Percentiles rank a stretch among this genome's conserved stretches.
Evolutionary conservation across 1,140 invertebrate genomes (phyloP).

Genomic region (Trachymyrmex septentrionalis): DNA sequence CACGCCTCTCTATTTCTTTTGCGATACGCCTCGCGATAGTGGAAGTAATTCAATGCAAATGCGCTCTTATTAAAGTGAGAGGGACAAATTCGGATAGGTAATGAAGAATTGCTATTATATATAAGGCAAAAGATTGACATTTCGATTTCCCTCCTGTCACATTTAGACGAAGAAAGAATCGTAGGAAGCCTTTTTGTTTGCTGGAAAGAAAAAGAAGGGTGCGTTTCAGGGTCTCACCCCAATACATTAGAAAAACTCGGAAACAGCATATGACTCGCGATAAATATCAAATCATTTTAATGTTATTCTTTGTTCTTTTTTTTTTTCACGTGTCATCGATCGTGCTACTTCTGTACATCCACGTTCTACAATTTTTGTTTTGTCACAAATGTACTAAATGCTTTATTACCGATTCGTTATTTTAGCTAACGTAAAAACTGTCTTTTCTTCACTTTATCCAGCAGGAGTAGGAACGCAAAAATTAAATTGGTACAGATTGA

Average conservation of each 20-base stretch:
- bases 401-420: neutral
- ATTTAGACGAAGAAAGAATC: neutral
- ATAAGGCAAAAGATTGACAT: neutral
- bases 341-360: neutral
- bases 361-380: neutral
- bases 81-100: slow-evolving; percentile 1
- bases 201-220: neutral
- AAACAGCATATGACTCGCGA: slow-evolving; percentile 12
- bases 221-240: neutral
- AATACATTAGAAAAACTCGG: slow-evolving; percentile 1
- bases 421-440: neutral
- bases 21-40: slow-evolving; percentile 6
- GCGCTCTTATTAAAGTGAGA: neutral
- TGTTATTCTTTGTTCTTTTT: neutral
- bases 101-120: neutral
- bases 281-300: slow-evolving; percentile 12
- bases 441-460: neutral
- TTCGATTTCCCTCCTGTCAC: slow-evolving; percentile 3
- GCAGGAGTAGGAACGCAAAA: neutral
- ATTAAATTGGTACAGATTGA: neutral
- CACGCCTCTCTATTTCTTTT: slow-evolving; percentile 30
- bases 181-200: neutral
- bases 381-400: neutral
- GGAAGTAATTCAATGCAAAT: neutral
- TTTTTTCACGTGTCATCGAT: neutral